A percentile compares a stretch with the other conserved stretches of the same genome.
These are phyloP conservation scores for Tautogolabrus adspersus DNA, from an alignment of 2,113 vertebrate species.

Conservation along the genomic window DNA sequence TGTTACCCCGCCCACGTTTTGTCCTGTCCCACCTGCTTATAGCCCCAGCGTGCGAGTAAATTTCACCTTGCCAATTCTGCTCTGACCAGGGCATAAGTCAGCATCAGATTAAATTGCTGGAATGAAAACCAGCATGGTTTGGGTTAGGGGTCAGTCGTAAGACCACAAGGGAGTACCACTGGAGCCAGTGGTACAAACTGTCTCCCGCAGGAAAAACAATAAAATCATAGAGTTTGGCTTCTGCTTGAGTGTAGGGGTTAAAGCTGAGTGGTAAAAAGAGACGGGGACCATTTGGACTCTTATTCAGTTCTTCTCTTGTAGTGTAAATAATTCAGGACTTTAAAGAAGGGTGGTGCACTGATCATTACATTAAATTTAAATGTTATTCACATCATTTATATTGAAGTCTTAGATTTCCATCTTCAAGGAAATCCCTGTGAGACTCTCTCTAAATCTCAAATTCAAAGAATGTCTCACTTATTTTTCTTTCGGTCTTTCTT, in stretches of 20 bases:
- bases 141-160: conserved; percentile 6
- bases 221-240: background rate
- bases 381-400: conserved; percentile 34
- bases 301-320: conserved; percentile 10
- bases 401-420: conserved; percentile 20
- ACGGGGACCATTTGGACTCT: background rate
- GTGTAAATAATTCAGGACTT: conserved; percentile 26
- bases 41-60: conserved; percentile 31
- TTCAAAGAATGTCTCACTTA: conserved; percentile 6
- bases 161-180: conserved; percentile 5
- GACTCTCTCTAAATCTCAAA: conserved; percentile 4
- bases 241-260: background rate
- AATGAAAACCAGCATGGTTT: conserved; percentile 52
- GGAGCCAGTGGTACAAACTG: background rate
- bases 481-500: background rate
- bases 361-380: background rate
- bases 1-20: conserved; percentile 17
- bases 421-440: conserved; percentile 12
- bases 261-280: background rate
- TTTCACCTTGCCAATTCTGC: conserved; percentile 41
- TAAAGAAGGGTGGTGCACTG: conserved; percentile 6
- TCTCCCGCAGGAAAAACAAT: background rate
- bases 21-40: conserved; percentile 34
- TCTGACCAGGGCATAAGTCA: conserved; percentile 45
- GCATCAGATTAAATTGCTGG: conserved; percentile 49